Evolutionary conservation across 2,797 vertebrate species (phyloP).

Genomic region (Danio tinwini): DNA sequence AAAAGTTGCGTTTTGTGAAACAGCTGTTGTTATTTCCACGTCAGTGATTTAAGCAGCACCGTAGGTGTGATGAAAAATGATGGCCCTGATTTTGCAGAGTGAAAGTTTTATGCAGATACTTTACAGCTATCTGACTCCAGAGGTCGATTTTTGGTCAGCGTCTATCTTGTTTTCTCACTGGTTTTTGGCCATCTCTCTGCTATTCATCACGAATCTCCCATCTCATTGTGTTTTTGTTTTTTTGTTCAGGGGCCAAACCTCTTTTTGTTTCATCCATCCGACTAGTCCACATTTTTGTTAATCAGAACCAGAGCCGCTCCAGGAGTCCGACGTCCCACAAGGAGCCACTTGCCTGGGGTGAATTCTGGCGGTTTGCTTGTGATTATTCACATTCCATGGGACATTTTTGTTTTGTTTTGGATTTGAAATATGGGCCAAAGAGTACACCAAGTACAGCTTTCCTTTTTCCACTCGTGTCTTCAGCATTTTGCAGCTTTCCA

Average conservation of each 20-base stretch:
- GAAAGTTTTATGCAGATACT: not conserved
- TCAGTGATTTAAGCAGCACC: not conserved
- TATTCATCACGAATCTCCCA: constrained; percentile 21
- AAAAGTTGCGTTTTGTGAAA: not conserved
- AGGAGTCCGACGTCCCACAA: constrained; percentile 41
- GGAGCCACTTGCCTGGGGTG: constrained; percentile 15
- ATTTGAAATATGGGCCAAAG: constrained; percentile 33
- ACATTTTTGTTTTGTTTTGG: constrained; percentile 22
- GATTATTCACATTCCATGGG: constrained; percentile 42
- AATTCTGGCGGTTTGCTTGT: constrained; percentile 23
- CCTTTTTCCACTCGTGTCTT: constrained; percentile 28
- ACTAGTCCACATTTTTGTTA: constrained; percentile 43
- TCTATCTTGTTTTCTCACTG: constrained; percentile 31
- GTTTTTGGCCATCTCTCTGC: constrained; percentile 33
- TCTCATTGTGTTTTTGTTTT: constrained; percentile 29
- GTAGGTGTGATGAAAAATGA: constrained; percentile 3
- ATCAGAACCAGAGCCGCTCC: constrained; percentile 48
- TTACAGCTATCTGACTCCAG: constrained; percentile 3
- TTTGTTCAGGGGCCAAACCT: constrained; percentile 25
- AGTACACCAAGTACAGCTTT: constrained; percentile 14
- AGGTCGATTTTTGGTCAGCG: not conserved
- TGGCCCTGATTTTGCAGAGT: constrained; percentile 17
- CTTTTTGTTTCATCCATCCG: constrained; percentile 49
- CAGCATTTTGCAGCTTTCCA: constrained; percentile 42
- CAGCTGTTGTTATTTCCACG: constrained; percentile 9